These are phyloP conservation scores for Dendrolimus pini DNA, from an alignment of 2,888 invertebrate genomes.

Conservation along the genomic window DNA sequence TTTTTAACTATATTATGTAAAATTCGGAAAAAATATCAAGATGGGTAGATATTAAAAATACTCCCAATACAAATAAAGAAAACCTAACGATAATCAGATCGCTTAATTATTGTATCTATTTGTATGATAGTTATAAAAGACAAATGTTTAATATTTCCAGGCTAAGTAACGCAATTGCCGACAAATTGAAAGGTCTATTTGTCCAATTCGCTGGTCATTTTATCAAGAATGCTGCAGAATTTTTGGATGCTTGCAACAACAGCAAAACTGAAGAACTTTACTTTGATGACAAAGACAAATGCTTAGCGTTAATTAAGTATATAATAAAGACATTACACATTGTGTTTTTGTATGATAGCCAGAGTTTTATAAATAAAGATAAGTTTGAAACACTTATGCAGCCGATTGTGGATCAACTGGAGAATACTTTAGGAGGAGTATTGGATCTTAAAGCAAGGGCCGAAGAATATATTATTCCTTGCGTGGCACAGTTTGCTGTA, in stretches of 20 bases:
- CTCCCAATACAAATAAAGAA: no score
- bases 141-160: constrained; percentile 44
- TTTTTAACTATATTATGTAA: no score
- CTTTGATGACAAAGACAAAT: constrained; percentile 74
- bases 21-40: no score
- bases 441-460: constrained; percentile 78
- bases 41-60: no score
- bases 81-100: no score
- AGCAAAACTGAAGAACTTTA: constrained; percentile 71
- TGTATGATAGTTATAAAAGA: background rate
- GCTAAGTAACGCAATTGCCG: constrained; percentile 85
- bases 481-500: constrained; percentile 88
- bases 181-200: constrained; percentile 90
- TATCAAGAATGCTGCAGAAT: constrained; percentile 85
- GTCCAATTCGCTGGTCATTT: constrained; percentile 93
- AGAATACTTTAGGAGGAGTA: constrained; percentile 82
- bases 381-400: constrained; percentile 90
- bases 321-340: constrained; percentile 85
- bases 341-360: constrained; percentile 89
- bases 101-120: no score
- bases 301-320: constrained; percentile 79
- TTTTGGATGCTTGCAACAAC: constrained; percentile 83
- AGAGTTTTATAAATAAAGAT: constrained; percentile 89
- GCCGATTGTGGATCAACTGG: constrained; percentile 92
- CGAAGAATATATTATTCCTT: constrained; percentile 81